Percentiles rank a stretch among this genome's conserved stretches.
These are phyloP conservation scores for Drosophila kokeensis DNA, from an alignment of 2,888 invertebrate genomes.

Conservation along the genomic window DNA sequence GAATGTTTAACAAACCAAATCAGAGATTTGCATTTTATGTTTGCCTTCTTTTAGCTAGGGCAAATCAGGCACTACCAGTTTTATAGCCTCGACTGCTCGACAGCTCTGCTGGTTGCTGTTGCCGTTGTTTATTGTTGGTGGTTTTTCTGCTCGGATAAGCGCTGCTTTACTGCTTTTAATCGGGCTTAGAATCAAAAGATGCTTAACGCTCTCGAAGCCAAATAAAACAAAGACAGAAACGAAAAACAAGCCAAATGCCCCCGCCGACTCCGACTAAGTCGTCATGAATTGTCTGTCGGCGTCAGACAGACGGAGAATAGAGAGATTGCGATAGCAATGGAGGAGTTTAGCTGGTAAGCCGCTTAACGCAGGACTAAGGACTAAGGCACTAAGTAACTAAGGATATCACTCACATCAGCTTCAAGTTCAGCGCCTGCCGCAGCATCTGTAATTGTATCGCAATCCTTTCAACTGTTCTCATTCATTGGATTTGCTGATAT, in stretches of 20 bases:
- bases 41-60: slow-evolving; percentile 41
- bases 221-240: slow-evolving; percentile 32
- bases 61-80: slow-evolving; percentile 47
- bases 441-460: slow-evolving; percentile 13
- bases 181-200: slow-evolving; percentile 76
- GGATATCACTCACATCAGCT: slow-evolving; percentile 7
- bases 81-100: slow-evolving; percentile 32
- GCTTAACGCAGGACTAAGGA: slow-evolving; percentile 47
- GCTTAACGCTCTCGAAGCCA: slow-evolving; percentile 39
- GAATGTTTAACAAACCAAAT: slow-evolving; percentile 82
- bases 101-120: slow-evolving; percentile 4
- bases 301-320: not conserved
- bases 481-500: slow-evolving; percentile 65
- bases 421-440: not conserved
- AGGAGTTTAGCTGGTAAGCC: slow-evolving; percentile 50
- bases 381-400: slow-evolving; percentile 5
- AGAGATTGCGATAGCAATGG: slow-evolving; percentile 16
- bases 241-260: slow-evolving; percentile 13
- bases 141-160: slow-evolving; percentile 69
- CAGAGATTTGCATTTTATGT: slow-evolving; percentile 80
- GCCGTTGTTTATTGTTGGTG: slow-evolving; percentile 50
- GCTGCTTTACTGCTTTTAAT: slow-evolving; percentile 71
- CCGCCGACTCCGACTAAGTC: slow-evolving; percentile 29
- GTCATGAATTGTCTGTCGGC: slow-evolving; percentile 47
- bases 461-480: slow-evolving; percentile 50